These are phyloP conservation scores for Sphecodes monilicornis DNA, from an alignment of 2,888 invertebrate species.

Conservation along the genomic window DNA sequence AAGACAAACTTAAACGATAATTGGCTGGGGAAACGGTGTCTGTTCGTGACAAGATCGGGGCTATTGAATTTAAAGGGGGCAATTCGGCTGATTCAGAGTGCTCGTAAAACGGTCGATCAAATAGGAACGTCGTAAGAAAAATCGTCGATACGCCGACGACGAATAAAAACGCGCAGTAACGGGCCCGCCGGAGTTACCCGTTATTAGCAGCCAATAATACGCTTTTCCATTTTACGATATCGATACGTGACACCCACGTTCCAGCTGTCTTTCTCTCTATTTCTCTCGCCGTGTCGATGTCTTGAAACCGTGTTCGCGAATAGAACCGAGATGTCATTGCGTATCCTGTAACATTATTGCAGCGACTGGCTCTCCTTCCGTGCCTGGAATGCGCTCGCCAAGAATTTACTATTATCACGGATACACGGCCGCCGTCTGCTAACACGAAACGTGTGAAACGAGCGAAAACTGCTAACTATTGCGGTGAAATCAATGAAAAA, in stretches of 20 bases:
- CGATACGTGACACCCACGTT: conserved; percentile 26
- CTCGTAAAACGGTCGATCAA: conserved; percentile 54
- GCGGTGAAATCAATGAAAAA: background rate
- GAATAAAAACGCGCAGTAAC: conserved; percentile 25
- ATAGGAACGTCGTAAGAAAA: conserved; percentile 29
- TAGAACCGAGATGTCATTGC: conserved; percentile 25
- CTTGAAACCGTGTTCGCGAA: conserved; percentile 19
- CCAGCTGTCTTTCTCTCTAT: background rate
- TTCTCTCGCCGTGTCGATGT: background rate
- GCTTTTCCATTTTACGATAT: conserved; percentile 48
- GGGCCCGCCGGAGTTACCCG: conserved; percentile 23
- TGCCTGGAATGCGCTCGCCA: background rate
- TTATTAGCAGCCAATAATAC: conserved; percentile 48
- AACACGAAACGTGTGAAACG: background rate
- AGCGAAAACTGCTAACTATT: background rate
- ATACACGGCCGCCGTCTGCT: background rate
- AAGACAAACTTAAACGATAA: conserved; percentile 47
- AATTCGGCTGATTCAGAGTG: conserved; percentile 50
- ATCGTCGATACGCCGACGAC: background rate
- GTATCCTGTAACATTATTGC: conserved; percentile 19
- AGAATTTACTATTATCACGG: conserved; percentile 14
- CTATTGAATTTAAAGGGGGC: conserved; percentile 61
- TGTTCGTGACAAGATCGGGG: conserved; percentile 46
- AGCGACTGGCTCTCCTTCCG: conserved; percentile 1
- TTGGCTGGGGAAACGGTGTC: conserved; percentile 41